Conservation (phyloP, 2,888 invertebrate species). For the Hydroisotoma schaefferi region DNA sequence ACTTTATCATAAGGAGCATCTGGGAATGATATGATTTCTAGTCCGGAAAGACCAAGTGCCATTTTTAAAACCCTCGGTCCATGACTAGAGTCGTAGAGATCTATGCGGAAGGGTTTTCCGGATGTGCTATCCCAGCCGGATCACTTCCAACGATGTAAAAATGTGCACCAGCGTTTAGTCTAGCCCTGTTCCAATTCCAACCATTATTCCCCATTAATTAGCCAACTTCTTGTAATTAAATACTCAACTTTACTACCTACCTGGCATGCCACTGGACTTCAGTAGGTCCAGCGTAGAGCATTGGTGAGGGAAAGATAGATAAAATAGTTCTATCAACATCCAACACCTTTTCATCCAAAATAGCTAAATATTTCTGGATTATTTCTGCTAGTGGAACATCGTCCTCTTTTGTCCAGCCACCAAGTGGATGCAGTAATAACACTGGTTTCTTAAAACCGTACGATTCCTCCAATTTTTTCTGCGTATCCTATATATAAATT, state of each 20-base stretch:
- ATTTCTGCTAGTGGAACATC: slow-evolving; percentile 89
- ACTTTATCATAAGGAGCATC: slow-evolving; percentile 95
- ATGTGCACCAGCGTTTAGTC: slow-evolving; percentile 95
- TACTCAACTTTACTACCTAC: too few species aligned
- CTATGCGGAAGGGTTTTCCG: slow-evolving; percentile 70
- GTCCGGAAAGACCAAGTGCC: slow-evolving; percentile 85
- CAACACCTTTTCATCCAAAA: slow-evolving; percentile 78
- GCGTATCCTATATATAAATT: slow-evolving; percentile 64
- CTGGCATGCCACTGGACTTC: slow-evolving; percentile 62
- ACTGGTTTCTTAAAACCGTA: slow-evolving; percentile 91
- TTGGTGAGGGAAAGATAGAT: slow-evolving; percentile 98
- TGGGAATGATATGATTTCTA: slow-evolving; percentile 96
- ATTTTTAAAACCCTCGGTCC: slow-evolving; percentile 86
- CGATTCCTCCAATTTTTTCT: slow-evolving; percentile 67
- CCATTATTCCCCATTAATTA: not conserved
- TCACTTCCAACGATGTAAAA: slow-evolving; percentile 98
- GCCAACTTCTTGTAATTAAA: too few species aligned
- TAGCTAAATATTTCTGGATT: slow-evolving; percentile 89
- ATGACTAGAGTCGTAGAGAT: slow-evolving; percentile 90
- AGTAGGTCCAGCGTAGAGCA: slow-evolving; percentile 99
- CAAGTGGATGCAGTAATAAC: slow-evolving; percentile 87
- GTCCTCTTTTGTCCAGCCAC: slow-evolving; percentile 98
- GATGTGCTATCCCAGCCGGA: slow-evolving; percentile 97
- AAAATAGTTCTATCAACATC: slow-evolving; percentile 81
- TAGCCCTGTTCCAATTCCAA: slow-evolving; percentile 64